A percentile compares a stretch with the other conserved stretches of the same genome.
These are phyloP conservation scores for Mareca strepera DNA, from an alignment of 2,797 vertebrate genomes.

Conservation along the genomic window DNA sequence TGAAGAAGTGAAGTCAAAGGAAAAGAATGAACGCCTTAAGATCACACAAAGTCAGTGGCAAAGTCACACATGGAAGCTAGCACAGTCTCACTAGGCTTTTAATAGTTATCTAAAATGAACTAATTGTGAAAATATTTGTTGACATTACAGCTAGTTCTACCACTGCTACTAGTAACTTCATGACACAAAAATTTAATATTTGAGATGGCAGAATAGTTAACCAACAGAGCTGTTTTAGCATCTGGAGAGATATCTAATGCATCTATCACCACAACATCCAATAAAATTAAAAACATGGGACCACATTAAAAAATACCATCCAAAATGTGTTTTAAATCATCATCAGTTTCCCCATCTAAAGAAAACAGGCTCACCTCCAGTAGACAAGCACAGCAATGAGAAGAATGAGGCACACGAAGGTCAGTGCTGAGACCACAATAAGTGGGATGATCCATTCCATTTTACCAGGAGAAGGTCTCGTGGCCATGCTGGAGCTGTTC, in stretches of 20 bases:
- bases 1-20: background rate
- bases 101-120: background rate
- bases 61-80: background rate
- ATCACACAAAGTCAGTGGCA: background rate
- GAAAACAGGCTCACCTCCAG: conserved; percentile 88
- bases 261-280: background rate
- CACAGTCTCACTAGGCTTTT: background rate
- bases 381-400: conserved; percentile 92
- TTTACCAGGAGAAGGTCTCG: conserved; percentile 83
- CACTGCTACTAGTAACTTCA: background rate
- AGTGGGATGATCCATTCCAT: conserved; percentile 98
- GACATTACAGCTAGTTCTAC: background rate
- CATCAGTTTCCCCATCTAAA: background rate
- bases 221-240: background rate
- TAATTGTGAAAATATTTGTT: background rate
- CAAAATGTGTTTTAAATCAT: background rate
- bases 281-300: background rate
- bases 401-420: conserved; percentile 95
- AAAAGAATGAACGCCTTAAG: background rate
- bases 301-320: background rate
- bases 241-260: background rate
- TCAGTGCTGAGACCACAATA: conserved; percentile 96
- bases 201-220: background rate
- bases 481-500: conserved; percentile 85
- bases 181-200: background rate